Base-by-base conservation (phyloP, 2,113 vertebrate species). In the Manacus vitellinus region DNA sequence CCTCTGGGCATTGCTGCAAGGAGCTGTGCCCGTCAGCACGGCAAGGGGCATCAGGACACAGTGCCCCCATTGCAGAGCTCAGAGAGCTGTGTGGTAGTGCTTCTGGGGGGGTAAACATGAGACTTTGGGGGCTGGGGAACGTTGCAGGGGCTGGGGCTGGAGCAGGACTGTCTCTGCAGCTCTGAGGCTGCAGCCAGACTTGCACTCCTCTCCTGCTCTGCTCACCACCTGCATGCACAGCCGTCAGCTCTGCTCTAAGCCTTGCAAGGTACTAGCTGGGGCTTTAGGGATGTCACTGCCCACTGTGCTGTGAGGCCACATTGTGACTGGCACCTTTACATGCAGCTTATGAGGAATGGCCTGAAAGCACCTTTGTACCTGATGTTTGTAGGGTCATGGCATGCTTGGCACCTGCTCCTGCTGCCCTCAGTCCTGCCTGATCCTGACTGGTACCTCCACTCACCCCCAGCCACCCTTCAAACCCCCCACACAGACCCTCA, bases 141-240 rank as follows among this genome's bases (percentile, higher is more conserved):
- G 10, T 35, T 31, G 17, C 14, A 14, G 41, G 68, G 27, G 55
- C 76, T 63, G 71, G 68, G n/a, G 46, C 46, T 43, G 47, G 35
- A 13, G 67, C 33, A 62, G 73, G 33, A 19, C 46, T 59, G 72
- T 58, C 47, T 19, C 47, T 56, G 61, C 76, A 62, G 43, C 41
- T 61, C 68, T 39, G 39, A 28, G 72, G 37, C 5, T 17, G 33
- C 55, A 44, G 33, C 56, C 56, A 63, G 67, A 62, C 25, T 25
- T n/a, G n/a, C 4, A 2, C 31, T 54, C 1, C 0, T 18, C 58
- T 87, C 44, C 65, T n/a, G 27, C 55, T 27, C 55, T 28, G 37
- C 55, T 70, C 31, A 4, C 33, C 4, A 1, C 30, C 55, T 13
- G 35, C 1, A 0, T n/a, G 16, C 17, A 4, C 1, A 17, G 54